Evolutionary conservation across 1,140 invertebrate species (phyloP), one percentile per base, ranked within the genome.

Genomic region (Andricus grossulariae): DNA sequence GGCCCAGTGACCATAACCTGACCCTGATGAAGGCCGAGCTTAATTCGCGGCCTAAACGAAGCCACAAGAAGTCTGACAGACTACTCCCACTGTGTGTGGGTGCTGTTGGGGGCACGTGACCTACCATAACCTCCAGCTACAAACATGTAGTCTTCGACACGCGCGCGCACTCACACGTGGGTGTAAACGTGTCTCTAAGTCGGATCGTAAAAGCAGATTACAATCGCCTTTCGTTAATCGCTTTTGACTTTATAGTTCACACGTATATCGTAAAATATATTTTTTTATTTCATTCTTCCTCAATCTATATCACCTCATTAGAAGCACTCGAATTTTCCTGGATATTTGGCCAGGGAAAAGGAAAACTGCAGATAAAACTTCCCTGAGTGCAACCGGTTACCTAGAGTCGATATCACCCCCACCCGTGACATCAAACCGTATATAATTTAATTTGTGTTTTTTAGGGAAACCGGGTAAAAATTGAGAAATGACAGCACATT

Each of bases 1-100:
- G 83, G 82, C 82, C 80, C 75, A 77, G 76, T 87, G 81, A 83
- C 85, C 85, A 83, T 87, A 83, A 85, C 84, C 82, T 51, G 82
- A 87, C 85, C 86, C 85, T 85, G 78, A 16, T 57, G 76, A 80
- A 85, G 85, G 82, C 78, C 83, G 78, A 70, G 79, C 72, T 79
- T 76, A 85, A 85, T 83, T 82, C 75, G 51, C 52, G 25, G 76
- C 81, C 83, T 84, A 83, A 85, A 84, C 80, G 84, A 86, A 86
- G 85, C 85, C 85, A 73, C 80, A 85, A 71, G 57, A 81, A 79
- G 66, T 80, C 50, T 72, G 72, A 73, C 72, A 55, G n/a, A 32
- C 16, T 54, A 21, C 60, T 32, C 60, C 60, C 25, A 66, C 60
- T 66, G 45, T 66, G 60, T 10, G 60, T 21, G 60, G 60, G 25